Evolutionary conservation across 1,140 invertebrate species (phyloP), one percentile per base, ranked within the genome.

Genomic region (Drosophila quadrilineata): DNA sequence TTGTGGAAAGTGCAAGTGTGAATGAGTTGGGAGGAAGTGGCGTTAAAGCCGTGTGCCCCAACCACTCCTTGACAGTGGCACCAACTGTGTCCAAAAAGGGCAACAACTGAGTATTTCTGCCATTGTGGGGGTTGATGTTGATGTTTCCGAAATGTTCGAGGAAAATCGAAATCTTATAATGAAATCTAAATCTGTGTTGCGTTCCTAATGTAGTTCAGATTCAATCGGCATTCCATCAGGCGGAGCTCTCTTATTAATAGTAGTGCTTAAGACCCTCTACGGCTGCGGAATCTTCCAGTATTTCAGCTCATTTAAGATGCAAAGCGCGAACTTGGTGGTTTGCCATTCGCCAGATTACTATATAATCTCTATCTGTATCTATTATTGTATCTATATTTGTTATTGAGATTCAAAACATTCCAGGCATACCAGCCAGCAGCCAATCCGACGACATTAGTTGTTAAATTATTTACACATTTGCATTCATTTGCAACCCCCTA

Each of bases 381-480:
- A 29, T 62, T 48, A 36, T 31, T 49, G 28, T 45, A 28, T 26
- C 17, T 14, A 29, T 22, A 16, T 24, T 31, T 31, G 43, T 31
- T n/a, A 3, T 14, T 40, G 36, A 22, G 24, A 41, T 31, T 21
- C 19, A 26, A 14, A 41, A 24, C 40, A 70, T 74, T 72, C 63
- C 69, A 35, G 9, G 9, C 57, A 64, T 69, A 8, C 64, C 70
- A 50, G 8, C 64, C 70, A 50, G 28, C 4, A 26, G 19, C 10
- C 26, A n/a, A n/a, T n/a, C n/a, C 45, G 35, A 57, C 67, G 4
- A 48, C 48, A 69, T 48, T 53, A 56, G 60, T 49, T 53, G 54
- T 71, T 63, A 69, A 75, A 76, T 71, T 71, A 71, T 67, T 53
- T 76, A 76, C 50, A 57, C 68, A 68, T 68, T 76, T 72, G 73